These are phyloP conservation scores for Telmatherina bonti DNA, from an alignment of 2,797 vertebrate genomes.

Conservation along the genomic window DNA sequence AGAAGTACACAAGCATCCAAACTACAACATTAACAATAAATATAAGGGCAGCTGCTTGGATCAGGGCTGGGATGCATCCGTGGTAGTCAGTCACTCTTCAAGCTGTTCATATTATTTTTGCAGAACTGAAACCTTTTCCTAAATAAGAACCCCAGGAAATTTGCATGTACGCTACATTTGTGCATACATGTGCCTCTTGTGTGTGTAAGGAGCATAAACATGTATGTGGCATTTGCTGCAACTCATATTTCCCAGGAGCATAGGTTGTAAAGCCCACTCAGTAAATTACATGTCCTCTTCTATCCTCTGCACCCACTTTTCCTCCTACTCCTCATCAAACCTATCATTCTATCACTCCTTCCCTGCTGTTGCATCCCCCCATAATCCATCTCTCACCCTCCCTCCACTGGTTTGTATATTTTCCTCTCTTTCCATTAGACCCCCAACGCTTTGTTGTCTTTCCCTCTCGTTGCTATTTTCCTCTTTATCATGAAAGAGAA, in stretches of 20 bases:
- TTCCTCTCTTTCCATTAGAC: slow-evolving; percentile 32
- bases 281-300: slow-evolving; percentile 73
- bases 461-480: slow-evolving; percentile 20
- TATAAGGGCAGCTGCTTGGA: slow-evolving; percentile 36
- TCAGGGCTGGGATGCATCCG: slow-evolving; percentile 31
- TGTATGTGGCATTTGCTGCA: slow-evolving; percentile 32
- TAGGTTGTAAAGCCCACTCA: slow-evolving; percentile 67
- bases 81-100: slow-evolving; percentile 56
- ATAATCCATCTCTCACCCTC: not conserved
- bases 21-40: slow-evolving; percentile 13
- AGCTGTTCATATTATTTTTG: slow-evolving; percentile 39
- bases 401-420: slow-evolving; percentile 11
- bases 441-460: slow-evolving; percentile 31
- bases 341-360: slow-evolving; percentile 62
- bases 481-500: slow-evolving; percentile 22
- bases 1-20: slow-evolving; percentile 9
- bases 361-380: slow-evolving; percentile 24
- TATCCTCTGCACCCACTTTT: slow-evolving; percentile 49
- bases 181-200: slow-evolving; percentile 34
- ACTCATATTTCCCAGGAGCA: slow-evolving; percentile 75
- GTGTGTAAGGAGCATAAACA: slow-evolving; percentile 37
- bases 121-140: slow-evolving; percentile 42
- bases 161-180: slow-evolving; percentile 42
- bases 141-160: slow-evolving; percentile 53
- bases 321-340: slow-evolving; percentile 53